Evolutionary conservation across 2,888 invertebrate species (phyloP), one percentile per base, ranked within the genome.

Genomic region (Pollenia angustigena): DNA sequence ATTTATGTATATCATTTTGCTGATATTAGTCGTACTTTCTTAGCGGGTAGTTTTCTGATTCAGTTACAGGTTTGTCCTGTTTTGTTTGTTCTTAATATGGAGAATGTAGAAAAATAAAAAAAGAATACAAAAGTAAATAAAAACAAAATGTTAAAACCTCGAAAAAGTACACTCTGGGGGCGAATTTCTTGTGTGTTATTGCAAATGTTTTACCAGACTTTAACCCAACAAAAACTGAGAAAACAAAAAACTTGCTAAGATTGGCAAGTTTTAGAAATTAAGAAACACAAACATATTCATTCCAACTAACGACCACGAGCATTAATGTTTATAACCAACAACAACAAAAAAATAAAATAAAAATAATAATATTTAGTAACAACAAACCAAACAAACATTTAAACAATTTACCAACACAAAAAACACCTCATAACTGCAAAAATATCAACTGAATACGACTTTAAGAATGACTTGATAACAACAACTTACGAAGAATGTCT

Each of bases 131-230:
- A 23, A 68, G 18, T 50, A 58, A 76, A 81, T 1, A 82, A 75
- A 64, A 85, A 72, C 88, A 87, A 89, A 88, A 90, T 89, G 89
- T 90, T 90, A 88, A 76, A 82, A 90, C 90, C 89, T 88, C 89
- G 88, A 79, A 89, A 89, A 89, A 90, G 88, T 89, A 89, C 88
- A 89, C 90, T 89, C 90, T 72, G 82, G 90, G 90, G 90, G 89
- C 89, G 85, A 89, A 89, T 90, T 85, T 81, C 78, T 78, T 90
- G 85, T 88, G 79, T 88, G 88, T 88, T 89, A 90, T 89, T 89
- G 89, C 90, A 88, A 90, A 88, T 89, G 89, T 90, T 87, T 81
- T 62, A 74, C 42, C 66, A 81, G 81, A 69, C 44, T 69, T 74
- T 64, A 75, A 62, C 56, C 79, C 78, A 50, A 64, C 74, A 69